Percentiles rank a stretch among this genome's conserved stretches.
Conservation (phyloP, 2,888 invertebrate species). For the Apoda limacodes region DNA sequence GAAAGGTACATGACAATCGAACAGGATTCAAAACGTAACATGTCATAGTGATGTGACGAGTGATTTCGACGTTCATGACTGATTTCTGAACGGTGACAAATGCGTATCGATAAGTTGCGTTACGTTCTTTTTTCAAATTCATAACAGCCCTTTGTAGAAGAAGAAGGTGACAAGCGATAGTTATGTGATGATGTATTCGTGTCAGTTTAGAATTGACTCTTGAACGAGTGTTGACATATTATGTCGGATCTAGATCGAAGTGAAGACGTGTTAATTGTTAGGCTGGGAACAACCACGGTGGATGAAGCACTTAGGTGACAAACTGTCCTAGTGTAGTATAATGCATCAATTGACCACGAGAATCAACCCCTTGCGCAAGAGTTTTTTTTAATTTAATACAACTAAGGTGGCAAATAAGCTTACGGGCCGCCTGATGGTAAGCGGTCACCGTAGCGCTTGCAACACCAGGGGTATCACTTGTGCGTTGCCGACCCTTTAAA, state of each 20-base stretch:
- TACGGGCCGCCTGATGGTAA: too few species aligned
- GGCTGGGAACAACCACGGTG: too few species aligned
- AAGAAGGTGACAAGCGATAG: constrained; percentile 42
- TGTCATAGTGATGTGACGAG: constrained; percentile 39
- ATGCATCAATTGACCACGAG: too few species aligned
- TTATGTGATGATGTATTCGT: constrained; percentile 49
- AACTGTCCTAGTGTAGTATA: too few species aligned
- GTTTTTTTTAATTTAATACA: too few species aligned
- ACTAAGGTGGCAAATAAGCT: too few species aligned
- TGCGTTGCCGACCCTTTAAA: too few species aligned
- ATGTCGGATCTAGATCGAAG: constrained; percentile 48
- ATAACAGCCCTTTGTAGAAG: constrained; percentile 30
- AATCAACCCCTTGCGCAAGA: too few species aligned
- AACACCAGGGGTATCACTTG: too few species aligned
- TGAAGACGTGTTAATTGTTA: constrained; percentile 61
- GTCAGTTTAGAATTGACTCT: constrained; percentile 54
- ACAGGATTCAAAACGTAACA: constrained; percentile 48
- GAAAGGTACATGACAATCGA: constrained; percentile 54
- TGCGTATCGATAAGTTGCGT: constrained; percentile 21
- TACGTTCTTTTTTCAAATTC: constrained; percentile 39
- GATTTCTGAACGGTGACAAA: constrained; percentile 48
- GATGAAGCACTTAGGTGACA: too few species aligned
- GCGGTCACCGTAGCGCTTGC: too few species aligned
- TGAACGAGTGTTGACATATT: constrained; percentile 54
- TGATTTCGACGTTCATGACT: constrained; percentile 44